Base-by-base conservation (phyloP, 2,888 invertebrate genomes). In the Agrotis clavis region DNA sequence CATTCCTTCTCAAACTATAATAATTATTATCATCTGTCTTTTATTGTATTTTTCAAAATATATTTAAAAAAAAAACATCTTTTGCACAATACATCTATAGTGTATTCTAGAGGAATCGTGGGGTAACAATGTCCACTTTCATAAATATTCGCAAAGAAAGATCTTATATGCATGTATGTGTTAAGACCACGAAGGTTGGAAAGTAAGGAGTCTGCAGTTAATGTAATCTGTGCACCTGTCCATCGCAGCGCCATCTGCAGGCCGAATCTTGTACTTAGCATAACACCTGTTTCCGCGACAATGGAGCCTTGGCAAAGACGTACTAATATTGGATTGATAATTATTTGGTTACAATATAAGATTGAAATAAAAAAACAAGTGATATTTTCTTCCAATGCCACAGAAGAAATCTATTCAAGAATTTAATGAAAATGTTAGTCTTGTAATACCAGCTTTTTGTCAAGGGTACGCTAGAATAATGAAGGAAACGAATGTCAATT, bases 251-350 rank as follows among this genome's bases (percentile, higher is more conserved):
- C 81, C 88, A 87, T 87, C 88, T 87, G 87, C 74, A 67, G 76
- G 35, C 68, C 77, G 70, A 81, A 81, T 70, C 77, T 82, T 73
- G 71, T 70, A 81, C 74, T 81, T 79, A 81, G 66, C 84, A 64
- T 56, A 78, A 72, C 87, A 88, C 82, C 88, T 87, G 88, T 79
- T 86, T 84, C 83, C 86, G 77, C 66, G 62, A 79, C 63, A 62
- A 56, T 30, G 68, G 51, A 59, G 45, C 66, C 72, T 72, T 85
- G 67, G 25, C 66, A 9, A 19, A 56, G 11, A 66, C n/a, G n/a
- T 21, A 72, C n/a, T 65, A 65, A 50, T 47, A 19, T 4, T 13
- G 47, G 25, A 76, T 41, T 69, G 30, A 47, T 63, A n/a, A n/a
- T n/a, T n/a, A 66, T 81, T 66, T 16, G 67, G 25, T 57, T 35